phyloP scores from a whole-genome alignment of 1,140 invertebrate genomes.

The Bombus breviceps region DNA sequence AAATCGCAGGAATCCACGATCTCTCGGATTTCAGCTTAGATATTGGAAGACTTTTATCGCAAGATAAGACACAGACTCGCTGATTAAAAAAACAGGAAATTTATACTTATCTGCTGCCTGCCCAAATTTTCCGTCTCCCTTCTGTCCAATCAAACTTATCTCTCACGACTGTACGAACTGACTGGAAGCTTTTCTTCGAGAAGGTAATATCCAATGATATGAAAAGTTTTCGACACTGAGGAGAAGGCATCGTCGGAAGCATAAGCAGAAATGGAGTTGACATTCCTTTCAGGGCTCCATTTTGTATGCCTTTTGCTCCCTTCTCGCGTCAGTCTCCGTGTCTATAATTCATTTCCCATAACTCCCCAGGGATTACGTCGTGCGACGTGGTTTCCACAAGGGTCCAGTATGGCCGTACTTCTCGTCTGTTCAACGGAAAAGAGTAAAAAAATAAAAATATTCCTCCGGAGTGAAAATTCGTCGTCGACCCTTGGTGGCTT shows the following conservation, averaged over 20 bases:
- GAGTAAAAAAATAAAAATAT: background rate
- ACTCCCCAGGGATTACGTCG: constrained; percentile 70
- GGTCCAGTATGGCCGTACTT: constrained; percentile 40
- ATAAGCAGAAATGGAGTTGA: constrained; percentile 50
- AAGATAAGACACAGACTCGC: background rate
- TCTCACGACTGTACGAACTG: background rate
- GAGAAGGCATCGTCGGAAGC: constrained; percentile 14
- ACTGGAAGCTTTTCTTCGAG: background rate
- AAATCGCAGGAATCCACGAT: background rate
- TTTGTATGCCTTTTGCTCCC: constrained; percentile 71
- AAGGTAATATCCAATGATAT: background rate
- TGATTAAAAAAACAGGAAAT: background rate
- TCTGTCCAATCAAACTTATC: background rate
- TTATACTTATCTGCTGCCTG: background rate
- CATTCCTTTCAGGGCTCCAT: constrained; percentile 70
- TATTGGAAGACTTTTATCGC: background rate
- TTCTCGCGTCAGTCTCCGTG: constrained; percentile 59
- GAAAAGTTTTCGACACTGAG: constrained; percentile 4
- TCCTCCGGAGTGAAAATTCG: background rate
- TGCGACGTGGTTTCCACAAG: constrained; percentile 51
- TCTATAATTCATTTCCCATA: constrained; percentile 76
- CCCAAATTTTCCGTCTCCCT: background rate
- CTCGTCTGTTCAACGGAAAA: background rate
- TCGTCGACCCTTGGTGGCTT: background rate
- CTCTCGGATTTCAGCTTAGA: too few relatives aligned